A percentile compares a stretch with the other conserved stretches of the same genome.
These are phyloP conservation scores for Xanthorhoe spadicearia DNA, from an alignment of 2,888 invertebrate genomes.

Conservation along the genomic window DNA sequence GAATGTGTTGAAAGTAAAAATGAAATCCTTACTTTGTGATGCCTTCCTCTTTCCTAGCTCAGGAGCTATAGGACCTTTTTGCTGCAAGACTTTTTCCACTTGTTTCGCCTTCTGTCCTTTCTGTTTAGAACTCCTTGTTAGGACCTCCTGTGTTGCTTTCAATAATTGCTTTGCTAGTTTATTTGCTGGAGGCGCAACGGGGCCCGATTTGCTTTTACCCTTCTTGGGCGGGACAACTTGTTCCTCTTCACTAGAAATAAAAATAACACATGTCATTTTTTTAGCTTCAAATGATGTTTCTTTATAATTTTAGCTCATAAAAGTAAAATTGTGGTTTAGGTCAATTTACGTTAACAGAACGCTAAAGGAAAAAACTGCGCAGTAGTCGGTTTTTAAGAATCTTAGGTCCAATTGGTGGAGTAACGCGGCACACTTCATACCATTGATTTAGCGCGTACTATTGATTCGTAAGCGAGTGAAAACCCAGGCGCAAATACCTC, in stretches of 20 bases:
- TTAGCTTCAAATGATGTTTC: not conserved
- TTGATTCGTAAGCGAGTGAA: no score
- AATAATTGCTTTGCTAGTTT: slow-evolving; percentile 33
- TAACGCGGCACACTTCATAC: no score
- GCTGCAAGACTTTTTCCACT: slow-evolving; percentile 10
- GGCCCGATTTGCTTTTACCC: slow-evolving; percentile 40
- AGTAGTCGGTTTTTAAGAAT: no score
- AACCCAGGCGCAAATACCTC: no score
- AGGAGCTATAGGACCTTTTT: slow-evolving; percentile 30
- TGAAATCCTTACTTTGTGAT: slow-evolving; percentile 50
- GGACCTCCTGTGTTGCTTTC: slow-evolving; percentile 10
- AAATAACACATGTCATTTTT: slow-evolving; percentile 5
- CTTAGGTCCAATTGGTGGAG: no score
- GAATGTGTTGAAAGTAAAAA: not conserved
- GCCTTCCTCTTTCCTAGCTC: slow-evolving; percentile 51
- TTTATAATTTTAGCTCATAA: no score
- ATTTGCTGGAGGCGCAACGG: slow-evolving; percentile 13
- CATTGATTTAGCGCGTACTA: no score
- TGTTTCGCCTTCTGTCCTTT: slow-evolving; percentile 8
- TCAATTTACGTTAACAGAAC: no score
- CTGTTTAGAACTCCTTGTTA: slow-evolving; percentile 10
- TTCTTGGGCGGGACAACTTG: slow-evolving; percentile 43
- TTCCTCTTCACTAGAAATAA: slow-evolving; percentile 38
- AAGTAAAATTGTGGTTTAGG: no score
- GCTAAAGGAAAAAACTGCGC: no score